These are phyloP conservation scores for Drosophila guanche DNA, from an alignment of 1,140 invertebrate genomes.

Conservation along the genomic window DNA sequence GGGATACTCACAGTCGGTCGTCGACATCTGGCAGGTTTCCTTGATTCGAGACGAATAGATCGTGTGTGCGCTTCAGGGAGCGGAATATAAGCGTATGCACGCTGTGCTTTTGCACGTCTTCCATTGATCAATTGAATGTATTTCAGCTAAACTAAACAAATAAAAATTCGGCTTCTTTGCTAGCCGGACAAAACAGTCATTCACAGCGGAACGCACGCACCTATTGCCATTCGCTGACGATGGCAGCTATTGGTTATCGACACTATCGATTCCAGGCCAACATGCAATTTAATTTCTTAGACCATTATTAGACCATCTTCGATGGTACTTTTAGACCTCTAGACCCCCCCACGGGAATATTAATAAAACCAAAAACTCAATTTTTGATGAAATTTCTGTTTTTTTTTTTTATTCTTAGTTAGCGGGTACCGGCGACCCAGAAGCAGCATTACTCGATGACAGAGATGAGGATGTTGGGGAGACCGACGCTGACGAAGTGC, in stretches of 20 bases:
- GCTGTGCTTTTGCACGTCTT: constrained; percentile 97
- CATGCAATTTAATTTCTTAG: too few species aligned
- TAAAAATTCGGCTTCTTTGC: constrained; percentile 46
- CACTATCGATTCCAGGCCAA: too few species aligned
- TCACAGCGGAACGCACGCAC: not conserved
- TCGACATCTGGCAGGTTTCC: constrained; percentile 93
- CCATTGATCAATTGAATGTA: constrained; percentile 62
- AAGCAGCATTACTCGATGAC: constrained; percentile 77
- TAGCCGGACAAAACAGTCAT: constrained; percentile 2
- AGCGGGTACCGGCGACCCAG: constrained; percentile 78
- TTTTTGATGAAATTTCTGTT: constrained; percentile 60
- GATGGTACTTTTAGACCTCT: too few species aligned
- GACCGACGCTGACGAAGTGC: constrained; percentile 72
- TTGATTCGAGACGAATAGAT: constrained; percentile 98
- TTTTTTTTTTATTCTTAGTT: constrained; percentile 66
- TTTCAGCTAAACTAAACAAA: constrained; percentile 7
- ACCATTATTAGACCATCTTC: too few species aligned
- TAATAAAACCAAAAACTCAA: not conserved
- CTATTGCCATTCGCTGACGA: too few species aligned
- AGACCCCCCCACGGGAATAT: not conserved
- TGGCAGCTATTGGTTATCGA: constrained; percentile 4
- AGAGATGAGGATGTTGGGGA: constrained; percentile 79
- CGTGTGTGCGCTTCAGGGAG: constrained; percentile 98
- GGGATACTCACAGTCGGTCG: constrained; percentile 89
- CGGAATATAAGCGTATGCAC: constrained; percentile 98